Evolutionary conservation across 2,888 invertebrate species (phyloP).

Genomic region (Mechanitis messenoides): DNA sequence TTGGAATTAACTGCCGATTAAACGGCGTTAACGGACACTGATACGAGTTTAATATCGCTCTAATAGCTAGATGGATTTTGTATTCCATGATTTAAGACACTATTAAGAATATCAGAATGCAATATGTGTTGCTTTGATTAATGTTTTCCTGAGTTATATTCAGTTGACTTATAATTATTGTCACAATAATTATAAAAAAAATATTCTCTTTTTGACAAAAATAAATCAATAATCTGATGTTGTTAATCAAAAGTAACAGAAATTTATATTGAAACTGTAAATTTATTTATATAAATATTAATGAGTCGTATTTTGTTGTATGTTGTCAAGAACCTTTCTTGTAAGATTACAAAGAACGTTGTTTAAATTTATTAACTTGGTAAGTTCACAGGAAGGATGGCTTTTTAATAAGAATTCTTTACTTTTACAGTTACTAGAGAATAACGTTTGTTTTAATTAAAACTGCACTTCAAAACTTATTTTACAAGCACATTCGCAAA

Average conservation of each 20-base stretch:
- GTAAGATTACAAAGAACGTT: too few relatives aligned
- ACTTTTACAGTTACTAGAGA: neutral
- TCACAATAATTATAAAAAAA: too few relatives aligned
- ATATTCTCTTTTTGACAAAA: too few relatives aligned
- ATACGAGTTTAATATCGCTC: constrained; percentile 31
- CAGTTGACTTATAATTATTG: neutral
- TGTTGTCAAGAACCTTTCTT: too few relatives aligned
- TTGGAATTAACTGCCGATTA: constrained; percentile 53
- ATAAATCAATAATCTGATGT: too few relatives aligned
- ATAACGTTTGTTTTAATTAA: constrained; percentile 1
- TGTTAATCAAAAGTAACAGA: too few relatives aligned
- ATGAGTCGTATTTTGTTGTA: too few relatives aligned
- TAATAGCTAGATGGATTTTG: constrained; percentile 30
- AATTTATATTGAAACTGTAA: too few relatives aligned
- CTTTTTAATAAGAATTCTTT: too few relatives aligned
- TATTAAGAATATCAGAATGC: constrained; percentile 19
- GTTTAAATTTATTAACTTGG: too few relatives aligned
- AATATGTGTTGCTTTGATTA: constrained; percentile 10
- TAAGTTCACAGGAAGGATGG: too few relatives aligned
- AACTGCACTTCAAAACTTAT: neutral
- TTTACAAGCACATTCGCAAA: constrained; percentile 3
- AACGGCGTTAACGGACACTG: constrained; percentile 35
- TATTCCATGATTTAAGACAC: constrained; percentile 25
- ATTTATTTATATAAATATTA: too few relatives aligned
- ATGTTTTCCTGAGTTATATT: neutral